phyloP scores from a whole-genome alignment of 2,113 vertebrate genomes.

The Castor canadensis region DNA sequence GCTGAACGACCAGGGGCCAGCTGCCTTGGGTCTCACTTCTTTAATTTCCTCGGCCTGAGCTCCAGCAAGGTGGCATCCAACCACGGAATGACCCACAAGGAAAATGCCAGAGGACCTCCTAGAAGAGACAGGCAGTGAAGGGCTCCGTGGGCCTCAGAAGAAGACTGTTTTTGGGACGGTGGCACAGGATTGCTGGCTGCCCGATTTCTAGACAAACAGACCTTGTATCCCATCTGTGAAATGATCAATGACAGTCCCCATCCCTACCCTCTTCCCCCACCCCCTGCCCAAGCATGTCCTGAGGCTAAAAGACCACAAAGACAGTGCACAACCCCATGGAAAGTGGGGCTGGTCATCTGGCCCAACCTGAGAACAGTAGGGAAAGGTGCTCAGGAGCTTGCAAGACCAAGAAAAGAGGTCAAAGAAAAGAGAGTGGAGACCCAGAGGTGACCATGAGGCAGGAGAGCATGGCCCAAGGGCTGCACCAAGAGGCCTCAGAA shows the following conservation, averaged over 20 bases:
- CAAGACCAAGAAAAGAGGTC: no score
- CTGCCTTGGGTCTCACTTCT: not conserved
- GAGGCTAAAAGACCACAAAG: not conserved
- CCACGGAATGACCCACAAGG: not conserved
- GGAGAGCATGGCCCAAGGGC: not conserved
- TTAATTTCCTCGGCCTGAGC: not conserved
- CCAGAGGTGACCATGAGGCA: not conserved
- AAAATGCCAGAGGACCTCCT: not conserved
- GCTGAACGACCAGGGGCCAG: not conserved
- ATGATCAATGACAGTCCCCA: not conserved
- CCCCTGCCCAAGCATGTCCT: fast-evolving
- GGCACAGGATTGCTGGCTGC: not conserved
- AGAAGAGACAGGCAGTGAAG: not conserved
- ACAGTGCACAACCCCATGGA: not conserved
- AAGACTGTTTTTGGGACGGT: not conserved
- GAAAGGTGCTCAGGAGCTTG: not conserved
- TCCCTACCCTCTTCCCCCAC: not conserved
- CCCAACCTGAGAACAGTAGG: not conserved
- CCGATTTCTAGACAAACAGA: not conserved
- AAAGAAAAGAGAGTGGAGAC: no score
- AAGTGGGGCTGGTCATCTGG: not conserved
- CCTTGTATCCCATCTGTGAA: not conserved
- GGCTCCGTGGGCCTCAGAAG: not conserved
- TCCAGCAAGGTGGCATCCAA: not conserved
- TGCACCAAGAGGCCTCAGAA: not conserved